Percentiles rank a stretch among this genome's conserved stretches.
phyloP scores from a whole-genome alignment of 2,797 vertebrate genomes.

The Furcifer pardalis region DNA sequence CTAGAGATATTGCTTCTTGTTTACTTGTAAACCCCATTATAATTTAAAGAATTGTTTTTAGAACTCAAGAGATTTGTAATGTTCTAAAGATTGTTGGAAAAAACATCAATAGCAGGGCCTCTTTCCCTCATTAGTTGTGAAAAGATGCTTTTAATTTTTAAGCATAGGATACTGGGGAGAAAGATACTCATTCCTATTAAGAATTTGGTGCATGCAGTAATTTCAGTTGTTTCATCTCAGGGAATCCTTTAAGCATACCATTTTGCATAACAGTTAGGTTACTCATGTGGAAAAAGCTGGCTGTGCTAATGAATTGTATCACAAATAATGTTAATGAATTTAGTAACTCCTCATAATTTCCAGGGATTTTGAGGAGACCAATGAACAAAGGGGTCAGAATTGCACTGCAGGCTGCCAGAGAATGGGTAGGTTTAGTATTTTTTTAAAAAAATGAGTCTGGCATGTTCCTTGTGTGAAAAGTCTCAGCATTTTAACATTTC shows the following conservation, averaged over 20 bases:
- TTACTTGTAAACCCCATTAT: conserved; percentile 63
- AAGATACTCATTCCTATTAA: conserved; percentile 5
- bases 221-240: conserved; percentile 27
- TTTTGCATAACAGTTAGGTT: conserved; percentile 9
- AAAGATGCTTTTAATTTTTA: conserved; percentile 46
- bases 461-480: conserved; percentile 21
- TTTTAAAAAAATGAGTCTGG: conserved; percentile 25
- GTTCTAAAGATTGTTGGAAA: conserved; percentile 50
- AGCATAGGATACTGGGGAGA: conserved; percentile 16
- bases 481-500: conserved; percentile 33
- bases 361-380: conserved; percentile 12
- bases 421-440: conserved; percentile 17
- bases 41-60: conserved; percentile 56
- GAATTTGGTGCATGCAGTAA: conserved; percentile 36
- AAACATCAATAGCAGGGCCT: conserved; percentile 38
- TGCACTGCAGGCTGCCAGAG: neutral
- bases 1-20: conserved; percentile 60
- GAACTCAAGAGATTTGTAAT: conserved; percentile 63
- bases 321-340: conserved; percentile 30
- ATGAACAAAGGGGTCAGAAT: neutral
- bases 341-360: neutral
- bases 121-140: conserved; percentile 42
- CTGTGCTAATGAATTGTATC: conserved; percentile 28
- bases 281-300: conserved; percentile 31
- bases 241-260: conserved; percentile 23